Percentiles rank a stretch among this genome's conserved stretches.
These are phyloP conservation scores for Medauroidea extradentata DNA, from an alignment of 1,140 invertebrate genomes.

Conservation along the genomic window DNA sequence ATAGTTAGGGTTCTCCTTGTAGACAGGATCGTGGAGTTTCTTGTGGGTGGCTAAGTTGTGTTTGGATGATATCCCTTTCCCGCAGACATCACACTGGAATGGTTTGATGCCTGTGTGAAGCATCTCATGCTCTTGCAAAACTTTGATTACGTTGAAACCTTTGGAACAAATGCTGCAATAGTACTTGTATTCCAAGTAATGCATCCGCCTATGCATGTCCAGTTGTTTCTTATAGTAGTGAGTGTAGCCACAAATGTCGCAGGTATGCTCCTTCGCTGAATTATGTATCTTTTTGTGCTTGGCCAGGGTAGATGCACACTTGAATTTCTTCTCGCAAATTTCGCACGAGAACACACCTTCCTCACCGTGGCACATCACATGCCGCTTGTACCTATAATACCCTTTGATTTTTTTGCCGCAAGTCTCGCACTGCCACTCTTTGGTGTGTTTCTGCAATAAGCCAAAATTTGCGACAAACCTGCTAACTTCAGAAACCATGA, in stretches of 20 bases:
- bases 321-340: slow-evolving; percentile 45
- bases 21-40: slow-evolving; percentile 44
- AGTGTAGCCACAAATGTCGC: slow-evolving; percentile 43
- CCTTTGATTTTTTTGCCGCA: slow-evolving; percentile 39
- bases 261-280: slow-evolving; percentile 36
- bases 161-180: slow-evolving; percentile 2
- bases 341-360: slow-evolving; percentile 47
- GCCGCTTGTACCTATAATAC: slow-evolving; percentile 41
- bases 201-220: slow-evolving; percentile 15
- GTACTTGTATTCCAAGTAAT: slow-evolving; percentile 3
- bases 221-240: slow-evolving; percentile 42
- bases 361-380: slow-evolving; percentile 44
- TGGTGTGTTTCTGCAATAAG: not conserved
- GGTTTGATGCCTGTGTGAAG: slow-evolving; percentile 5
- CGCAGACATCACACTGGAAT: slow-evolving; percentile 28
- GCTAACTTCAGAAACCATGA: too few species aligned
- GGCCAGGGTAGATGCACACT: slow-evolving; percentile 42
- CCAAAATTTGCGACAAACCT: not conserved
- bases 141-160: slow-evolving; percentile 8
- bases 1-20: slow-evolving; percentile 25
- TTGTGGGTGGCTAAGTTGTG: slow-evolving; percentile 42
- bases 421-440: not conserved
- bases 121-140: slow-evolving; percentile 3
- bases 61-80: slow-evolving; percentile 43
- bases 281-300: slow-evolving; percentile 41